Evolutionary conservation across 2,888 invertebrate genomes (phyloP), one percentile per base, ranked within the genome.

Genomic region (Charanyca ferruginea): DNA sequence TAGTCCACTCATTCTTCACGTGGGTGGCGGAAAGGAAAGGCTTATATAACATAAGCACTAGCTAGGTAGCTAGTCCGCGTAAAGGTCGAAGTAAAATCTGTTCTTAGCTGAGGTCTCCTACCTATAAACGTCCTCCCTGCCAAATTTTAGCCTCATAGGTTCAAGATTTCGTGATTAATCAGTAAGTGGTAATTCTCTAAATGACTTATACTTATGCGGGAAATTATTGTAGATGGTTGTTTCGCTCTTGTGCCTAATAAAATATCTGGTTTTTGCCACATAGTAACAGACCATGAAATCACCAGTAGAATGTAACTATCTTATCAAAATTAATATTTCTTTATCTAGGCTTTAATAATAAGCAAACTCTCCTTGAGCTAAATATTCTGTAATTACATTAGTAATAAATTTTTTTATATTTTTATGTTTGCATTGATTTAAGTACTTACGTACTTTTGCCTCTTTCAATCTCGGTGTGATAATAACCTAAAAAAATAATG

Each of bases 351-450:
- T 65, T 42, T 18, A 44, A 53, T 59, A 63, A 45, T 38, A 67
- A 51, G 38, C 55, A 72, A 66, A 61, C 41, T 80, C 54, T 25
- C 81, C 80, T 81, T 81, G 81, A 72, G 66, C 82, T 68, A 71
- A 38, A 67, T 81, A 64, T 48, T 42, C 1, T 42, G 7, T 66
- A 66, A 66, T 73, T 61, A 76, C 41, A 53, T 58, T 51, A 47
- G 38, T 65, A 51, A 65, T 49, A 62, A 7, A 41, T 60, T 68
- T 63, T 75, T 53, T 47, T 55, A 53, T 49, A 58, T 42, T 64
- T 32, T 18, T n/a, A 55, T 79, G 55, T 69, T 61, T 69, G 25
- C 44, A 47, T 20, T 61, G 32, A 66, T 45, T 76, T 68, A 55
- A 45, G 38, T 38, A 48, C 16, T 57, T 53, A 51, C 32, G 18